Base-by-base conservation (phyloP, 2,113 vertebrate genomes). In the Caranx melampygus region DNA sequence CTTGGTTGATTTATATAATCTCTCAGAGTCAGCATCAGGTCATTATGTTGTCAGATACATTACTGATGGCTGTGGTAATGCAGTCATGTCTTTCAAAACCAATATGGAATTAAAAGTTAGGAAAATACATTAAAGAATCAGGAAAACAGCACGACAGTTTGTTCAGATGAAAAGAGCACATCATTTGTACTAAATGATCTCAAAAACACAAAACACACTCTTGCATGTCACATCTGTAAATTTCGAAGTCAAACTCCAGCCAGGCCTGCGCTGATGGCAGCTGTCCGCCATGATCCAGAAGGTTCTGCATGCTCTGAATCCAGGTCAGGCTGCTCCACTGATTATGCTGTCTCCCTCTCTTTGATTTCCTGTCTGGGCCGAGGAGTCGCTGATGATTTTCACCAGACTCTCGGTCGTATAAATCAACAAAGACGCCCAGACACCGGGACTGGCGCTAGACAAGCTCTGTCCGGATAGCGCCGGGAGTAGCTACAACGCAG, bases 401-500 rank as follows among this genome's bases (percentile, higher is more conserved):
- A 84, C 87, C 75, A 71, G 89, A 72, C 49, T 42, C 60, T 72
- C 78, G 9, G 73, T 77, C 71, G 10, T 18, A 78, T 94, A 91
- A 93, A 94, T 94, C 89, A 93, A 54, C 47, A n/a, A 31, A 42
- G 71, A 75, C 35, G 79, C 82, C 65, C 77, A 87, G 87, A 88
- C 85, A 47, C 18, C 31, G 35, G 63, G 65, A 81, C 35, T 33
- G 78, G 60, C 51, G 1, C 26, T 57, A 57, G 78, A 76, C 86
- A 81, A 47, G 66, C 66, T 55, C 72, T 82, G 87, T 92, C 93
- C 87, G 31, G 71, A 58, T 63, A 87, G 91, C 68, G 85, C 88
- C 83, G 85, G 81, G 84, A 91, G 88, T 90, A 93, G 94, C 95
- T 94, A 92, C 76, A 94, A 86, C 74, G 70, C 81, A 69, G 84